Base-by-base conservation (phyloP, 2,797 vertebrate species). In the Meda fulgida region DNA sequence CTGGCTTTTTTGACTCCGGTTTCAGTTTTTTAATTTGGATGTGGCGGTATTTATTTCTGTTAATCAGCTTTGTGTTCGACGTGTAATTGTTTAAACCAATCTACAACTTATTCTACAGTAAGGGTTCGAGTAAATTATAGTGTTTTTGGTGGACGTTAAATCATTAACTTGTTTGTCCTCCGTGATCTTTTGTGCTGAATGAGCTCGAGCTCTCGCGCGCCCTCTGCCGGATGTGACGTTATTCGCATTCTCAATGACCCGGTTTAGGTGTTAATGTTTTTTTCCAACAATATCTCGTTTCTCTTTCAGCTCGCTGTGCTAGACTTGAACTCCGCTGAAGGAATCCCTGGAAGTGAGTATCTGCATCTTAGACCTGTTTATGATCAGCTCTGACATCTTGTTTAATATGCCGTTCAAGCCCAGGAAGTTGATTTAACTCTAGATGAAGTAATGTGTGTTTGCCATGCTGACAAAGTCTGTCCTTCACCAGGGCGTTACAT, bases 271-370 rank as follows among this genome's bases (percentile, higher is more conserved):
- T 95, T 88, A 95, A 97, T 92, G 97, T 95, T 8, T 38, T 13
- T 18, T 13, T 13, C 11, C 9, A 43, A 71, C 69, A 38, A 3
- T 34, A 18, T 48, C 6, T 36, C 18, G n/a, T 71, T 86, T 69
- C 5, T 76, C 36, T 92, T 89, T 10, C 65, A 99, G 98, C 98
- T 99, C 95, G 97, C 98, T 98, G 98, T 94, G 94, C 97, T 99
- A 97, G 98, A 99, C 97, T 97, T 99, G 94, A 98, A 97, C 93
- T 96, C 96, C 78, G 94, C 89, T 93, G 96, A 99, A 89, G 98
- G 97, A 92, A 95, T 95, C 89, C 94, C 95, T 86, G 97, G 95
- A 92, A 96, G 98, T 99, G 96, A 99, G 98, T 96, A 93, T 86
- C 76, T 40, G 46, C 1, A 26, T 77, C 29, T 58, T 2, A 18